phyloP scores from a whole-genome alignment of 2,888 invertebrate species.

The Rutpela maculata region DNA sequence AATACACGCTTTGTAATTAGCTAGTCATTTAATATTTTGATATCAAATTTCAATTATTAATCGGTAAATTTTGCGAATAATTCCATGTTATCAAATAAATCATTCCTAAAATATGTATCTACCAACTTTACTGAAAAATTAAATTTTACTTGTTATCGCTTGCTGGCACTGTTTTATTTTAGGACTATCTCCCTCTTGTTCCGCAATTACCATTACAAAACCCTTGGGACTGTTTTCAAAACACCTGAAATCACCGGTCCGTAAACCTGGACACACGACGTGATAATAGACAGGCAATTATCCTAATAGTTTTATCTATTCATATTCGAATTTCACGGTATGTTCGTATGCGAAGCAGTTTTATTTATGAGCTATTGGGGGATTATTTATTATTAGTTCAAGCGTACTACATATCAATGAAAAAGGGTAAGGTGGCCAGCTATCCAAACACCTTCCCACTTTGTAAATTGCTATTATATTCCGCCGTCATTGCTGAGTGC shows the following conservation, averaged over 20 bases:
- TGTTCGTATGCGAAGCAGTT: neutral
- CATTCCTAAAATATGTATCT: too few relatives aligned
- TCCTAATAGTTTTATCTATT: constrained; percentile 58
- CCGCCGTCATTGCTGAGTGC: neutral
- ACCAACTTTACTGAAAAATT: too few relatives aligned
- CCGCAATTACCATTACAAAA: neutral
- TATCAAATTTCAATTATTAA: too few relatives aligned
- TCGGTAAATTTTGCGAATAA: too few relatives aligned
- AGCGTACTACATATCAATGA: neutral
- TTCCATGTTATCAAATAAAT: too few relatives aligned
- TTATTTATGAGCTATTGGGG: constrained; percentile 17
- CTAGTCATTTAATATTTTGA: too few relatives aligned
- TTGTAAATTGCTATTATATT: constrained; percentile 10
- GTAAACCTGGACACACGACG: constrained; percentile 59
- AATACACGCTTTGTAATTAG: too few relatives aligned
- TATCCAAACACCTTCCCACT: neutral
- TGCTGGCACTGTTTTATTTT: neutral
- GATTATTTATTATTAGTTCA: constrained; percentile 16
- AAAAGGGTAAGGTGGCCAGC: constrained; percentile 13
- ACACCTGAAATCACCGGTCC: constrained; percentile 62
- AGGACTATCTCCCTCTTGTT: neutral
- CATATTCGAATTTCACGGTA: constrained; percentile 44
- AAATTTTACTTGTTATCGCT: too few relatives aligned
- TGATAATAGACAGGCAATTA: constrained; percentile 63
- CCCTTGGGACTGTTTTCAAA: constrained; percentile 9